A percentile compares a stretch with the other conserved stretches of the same genome.
Conservation (phyloP, 2,113 vertebrate genomes). For the Paradoxurus hermaphroditus region DNA sequence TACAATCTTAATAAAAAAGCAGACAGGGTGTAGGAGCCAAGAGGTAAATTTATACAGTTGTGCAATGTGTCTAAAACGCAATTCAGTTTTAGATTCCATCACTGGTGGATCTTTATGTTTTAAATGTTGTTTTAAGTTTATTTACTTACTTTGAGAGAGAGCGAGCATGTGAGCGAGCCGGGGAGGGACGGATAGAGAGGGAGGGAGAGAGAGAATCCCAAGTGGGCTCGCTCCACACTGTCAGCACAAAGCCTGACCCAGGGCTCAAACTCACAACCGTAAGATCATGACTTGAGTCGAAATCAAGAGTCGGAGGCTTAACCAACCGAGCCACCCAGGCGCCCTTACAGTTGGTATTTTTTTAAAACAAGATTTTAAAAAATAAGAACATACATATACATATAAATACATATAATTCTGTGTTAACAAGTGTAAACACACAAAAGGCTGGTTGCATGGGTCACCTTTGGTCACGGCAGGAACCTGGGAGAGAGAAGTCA, state of each 20-base stretch:
- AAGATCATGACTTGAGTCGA: neutral
- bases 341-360: neutral
- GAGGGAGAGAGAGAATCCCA: neutral
- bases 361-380: neutral
- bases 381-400: neutral
- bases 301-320: neutral
- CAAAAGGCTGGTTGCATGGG: neutral
- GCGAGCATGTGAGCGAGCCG: neutral
- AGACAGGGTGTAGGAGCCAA: neutral
- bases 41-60: too few relatives aligned
- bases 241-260: neutral
- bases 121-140: neutral
- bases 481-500: neutral
- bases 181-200: neutral
- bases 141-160: neutral
- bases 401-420: neutral
- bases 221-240: neutral
- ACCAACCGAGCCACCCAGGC: neutral
- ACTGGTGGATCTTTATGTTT: too few relatives aligned
- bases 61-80: too few relatives aligned
- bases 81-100: too few relatives aligned
- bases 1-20: neutral
- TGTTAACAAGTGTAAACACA: neutral
- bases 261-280: neutral
- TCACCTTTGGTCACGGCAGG: neutral